phyloP scores from a whole-genome alignment of 2,113 vertebrate species.

The Raja brachyura region DNA sequence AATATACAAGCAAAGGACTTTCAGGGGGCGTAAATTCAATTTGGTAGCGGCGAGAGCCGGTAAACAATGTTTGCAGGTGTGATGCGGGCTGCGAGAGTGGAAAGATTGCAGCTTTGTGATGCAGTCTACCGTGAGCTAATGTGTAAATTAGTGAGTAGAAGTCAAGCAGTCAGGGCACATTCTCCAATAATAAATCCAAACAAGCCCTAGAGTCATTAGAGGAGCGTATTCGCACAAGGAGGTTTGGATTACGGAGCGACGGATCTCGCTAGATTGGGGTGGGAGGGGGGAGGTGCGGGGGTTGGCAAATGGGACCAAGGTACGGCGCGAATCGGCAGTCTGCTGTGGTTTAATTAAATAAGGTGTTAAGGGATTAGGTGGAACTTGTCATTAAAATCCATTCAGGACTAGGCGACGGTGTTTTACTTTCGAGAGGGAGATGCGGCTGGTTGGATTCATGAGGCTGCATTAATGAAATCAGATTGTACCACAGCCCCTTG shows the following conservation, averaged over 20 bases:
- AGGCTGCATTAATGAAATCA: slow-evolving; percentile 75
- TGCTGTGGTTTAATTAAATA: slow-evolving; percentile 76
- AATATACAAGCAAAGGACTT: slow-evolving; percentile 32
- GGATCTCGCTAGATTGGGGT: neutral
- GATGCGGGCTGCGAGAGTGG: slow-evolving; percentile 17
- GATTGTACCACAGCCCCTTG: slow-evolving; percentile 61
- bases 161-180: slow-evolving; percentile 6
- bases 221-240: neutral
- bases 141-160: slow-evolving; percentile 39
- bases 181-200: slow-evolving; percentile 24
- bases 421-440: slow-evolving; percentile 13
- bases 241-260: slow-evolving; percentile 28
- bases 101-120: slow-evolving; percentile 15
- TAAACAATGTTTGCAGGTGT: slow-evolving; percentile 38
- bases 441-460: slow-evolving; percentile 49
- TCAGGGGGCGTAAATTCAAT: slow-evolving; percentile 30
- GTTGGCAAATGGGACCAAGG: neutral
- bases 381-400: slow-evolving; percentile 73
- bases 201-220: slow-evolving; percentile 30
- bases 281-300: neutral
- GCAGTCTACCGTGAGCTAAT: slow-evolving; percentile 38
- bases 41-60: neutral
- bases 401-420: slow-evolving; percentile 46
- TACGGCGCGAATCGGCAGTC: slow-evolving; percentile 43
- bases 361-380: slow-evolving; percentile 78